Conservation (phyloP, 2,888 invertebrate genomes). For the Thymelicus acteon region DNA sequence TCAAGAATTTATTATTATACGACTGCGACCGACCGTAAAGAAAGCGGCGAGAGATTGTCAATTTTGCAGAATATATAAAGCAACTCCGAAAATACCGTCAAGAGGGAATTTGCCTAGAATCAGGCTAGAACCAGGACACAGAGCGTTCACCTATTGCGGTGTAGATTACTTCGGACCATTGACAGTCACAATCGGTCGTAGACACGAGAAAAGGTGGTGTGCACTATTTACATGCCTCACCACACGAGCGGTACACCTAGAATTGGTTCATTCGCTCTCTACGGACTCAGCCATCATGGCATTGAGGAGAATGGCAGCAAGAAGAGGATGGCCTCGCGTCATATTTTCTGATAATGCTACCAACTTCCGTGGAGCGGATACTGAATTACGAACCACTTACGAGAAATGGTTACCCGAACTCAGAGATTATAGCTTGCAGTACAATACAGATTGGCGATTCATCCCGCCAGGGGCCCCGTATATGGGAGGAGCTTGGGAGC, state of each 20-base stretch:
- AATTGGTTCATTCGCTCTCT: constrained; percentile 20
- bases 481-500: constrained; percentile 44
- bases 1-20: too few species aligned
- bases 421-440: background rate
- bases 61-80: too few species aligned
- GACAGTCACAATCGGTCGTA: constrained; percentile 36
- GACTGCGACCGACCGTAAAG: too few species aligned
- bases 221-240: constrained; percentile 40
- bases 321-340: constrained; percentile 41
- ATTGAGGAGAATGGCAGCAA: constrained; percentile 43
- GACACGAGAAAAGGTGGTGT: constrained; percentile 39
- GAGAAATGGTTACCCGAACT: background rate
- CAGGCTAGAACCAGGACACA: too few species aligned
- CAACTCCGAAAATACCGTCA: too few species aligned
- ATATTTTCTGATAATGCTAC: constrained; percentile 43
- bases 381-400: constrained; percentile 27
- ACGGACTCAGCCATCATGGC: constrained; percentile 45
- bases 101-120: too few species aligned
- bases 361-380: constrained; percentile 42
- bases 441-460: constrained; percentile 1
- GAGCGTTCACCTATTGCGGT: too few species aligned
- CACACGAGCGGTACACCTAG: constrained; percentile 29
- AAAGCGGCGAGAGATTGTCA: too few species aligned
- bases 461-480: constrained; percentile 36
- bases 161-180: too few species aligned